Conservation (phyloP, 2,888 invertebrate species). For the Nephrotoma appendiculata region DNA sequence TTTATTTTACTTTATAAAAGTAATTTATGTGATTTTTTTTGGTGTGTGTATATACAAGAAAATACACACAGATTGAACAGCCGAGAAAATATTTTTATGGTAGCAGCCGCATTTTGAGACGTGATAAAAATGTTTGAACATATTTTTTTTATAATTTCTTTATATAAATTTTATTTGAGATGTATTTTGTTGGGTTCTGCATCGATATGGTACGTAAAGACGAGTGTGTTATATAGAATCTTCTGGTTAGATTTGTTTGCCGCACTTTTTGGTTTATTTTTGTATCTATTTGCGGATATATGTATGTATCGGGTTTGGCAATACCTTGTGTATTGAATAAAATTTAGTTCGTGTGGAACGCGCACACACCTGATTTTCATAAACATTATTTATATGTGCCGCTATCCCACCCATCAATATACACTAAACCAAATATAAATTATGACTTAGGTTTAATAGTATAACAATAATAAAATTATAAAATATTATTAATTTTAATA, state of each 20-base stretch:
- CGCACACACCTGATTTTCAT: neutral
- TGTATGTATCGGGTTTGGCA: neutral
- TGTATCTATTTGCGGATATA: neutral
- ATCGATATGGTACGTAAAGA: neutral
- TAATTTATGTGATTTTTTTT: neutral
- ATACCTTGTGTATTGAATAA: neutral
- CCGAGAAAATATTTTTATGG: neutral
- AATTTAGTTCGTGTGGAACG: neutral
- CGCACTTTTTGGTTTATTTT: neutral
- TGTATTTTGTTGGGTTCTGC: neutral
- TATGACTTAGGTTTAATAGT: neutral
- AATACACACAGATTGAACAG: neutral
- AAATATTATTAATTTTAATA: neutral
- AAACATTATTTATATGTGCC: neutral
- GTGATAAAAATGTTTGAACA: neutral
- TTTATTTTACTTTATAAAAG: neutral
- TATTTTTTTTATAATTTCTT: neutral
- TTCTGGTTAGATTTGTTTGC: neutral
- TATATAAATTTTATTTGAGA: neutral
- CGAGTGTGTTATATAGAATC: neutral
- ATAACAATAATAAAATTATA: neutral
- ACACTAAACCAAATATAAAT: neutral
- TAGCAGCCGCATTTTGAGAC: neutral
- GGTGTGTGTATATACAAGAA: neutral
- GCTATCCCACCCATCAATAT: neutral